phyloP scores from a whole-genome alignment of 2,888 invertebrate species.

The Lithophane ornitopus region DNA sequence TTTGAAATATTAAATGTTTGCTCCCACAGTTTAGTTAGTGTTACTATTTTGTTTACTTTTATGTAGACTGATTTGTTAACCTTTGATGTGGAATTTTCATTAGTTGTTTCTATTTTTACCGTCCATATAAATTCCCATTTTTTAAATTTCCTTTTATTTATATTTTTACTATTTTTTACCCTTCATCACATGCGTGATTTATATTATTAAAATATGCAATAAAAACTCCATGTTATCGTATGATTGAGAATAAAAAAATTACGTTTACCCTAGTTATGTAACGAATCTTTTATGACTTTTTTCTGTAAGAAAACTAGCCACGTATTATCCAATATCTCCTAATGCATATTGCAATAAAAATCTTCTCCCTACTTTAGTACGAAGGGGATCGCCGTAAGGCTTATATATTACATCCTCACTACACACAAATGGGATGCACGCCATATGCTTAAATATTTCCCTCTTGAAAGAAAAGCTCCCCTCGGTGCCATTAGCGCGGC shows the following conservation, averaged over 20 bases:
- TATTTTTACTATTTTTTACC: background rate
- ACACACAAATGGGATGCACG: slow-evolving; percentile 43
- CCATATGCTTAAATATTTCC: slow-evolving; percentile 50
- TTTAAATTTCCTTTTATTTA: background rate
- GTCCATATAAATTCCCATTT: background rate
- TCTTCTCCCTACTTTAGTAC: slow-evolving; percentile 12
- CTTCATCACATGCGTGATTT: too few species aligned
- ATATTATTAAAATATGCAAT: background rate
- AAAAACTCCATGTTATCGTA: background rate
- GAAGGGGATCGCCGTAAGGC: slow-evolving; percentile 27
- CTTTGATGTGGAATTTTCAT: background rate
- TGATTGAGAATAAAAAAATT: too few species aligned
- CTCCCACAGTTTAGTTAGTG: slow-evolving; percentile 12
- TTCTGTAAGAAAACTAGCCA: background rate
- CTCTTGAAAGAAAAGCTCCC: slow-evolving; percentile 42
- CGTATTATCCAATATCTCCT: slow-evolving; percentile 19
- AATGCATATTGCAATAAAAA: slow-evolving; percentile 46
- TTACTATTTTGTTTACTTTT: slow-evolving; percentile 16
- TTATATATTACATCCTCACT: slow-evolving; percentile 33
- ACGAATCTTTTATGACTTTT: background rate
- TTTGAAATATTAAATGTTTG: slow-evolving; percentile 33
- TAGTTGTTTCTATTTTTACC: background rate
- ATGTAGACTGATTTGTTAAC: slow-evolving; percentile 4
- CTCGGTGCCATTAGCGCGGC: slow-evolving; percentile 41
- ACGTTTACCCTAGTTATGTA: too few species aligned